Evolutionary conservation across 1,140 invertebrate genomes (phyloP).

Genomic region (Macrotrachela quadricornifera): DNA sequence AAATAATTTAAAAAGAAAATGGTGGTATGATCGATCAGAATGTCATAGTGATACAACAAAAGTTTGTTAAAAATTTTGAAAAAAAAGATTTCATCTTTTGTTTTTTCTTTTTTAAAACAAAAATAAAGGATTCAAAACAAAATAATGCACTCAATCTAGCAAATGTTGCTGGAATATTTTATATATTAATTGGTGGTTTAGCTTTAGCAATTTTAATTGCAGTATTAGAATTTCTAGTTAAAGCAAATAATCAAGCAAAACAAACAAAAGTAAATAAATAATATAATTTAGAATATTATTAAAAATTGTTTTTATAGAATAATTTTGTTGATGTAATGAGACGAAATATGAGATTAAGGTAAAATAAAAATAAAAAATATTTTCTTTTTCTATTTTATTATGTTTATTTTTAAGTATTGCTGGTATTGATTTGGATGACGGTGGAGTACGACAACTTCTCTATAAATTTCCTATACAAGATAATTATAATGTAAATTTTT

Average conservation of each 20-base stretch:
- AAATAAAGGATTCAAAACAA: conserved; percentile 1
- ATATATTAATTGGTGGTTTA: conserved; percentile 82
- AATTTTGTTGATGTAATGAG: no score
- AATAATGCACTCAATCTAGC: conserved; percentile 68
- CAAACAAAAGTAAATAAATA: neutral
- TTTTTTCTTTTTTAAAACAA: neutral
- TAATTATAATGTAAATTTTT: no score
- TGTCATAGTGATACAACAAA: conserved; percentile 29
- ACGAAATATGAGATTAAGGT: no score
- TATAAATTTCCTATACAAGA: no score
- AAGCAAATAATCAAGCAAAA: conserved; percentile 6
- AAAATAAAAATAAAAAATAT: no score
- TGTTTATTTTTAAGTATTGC: no score
- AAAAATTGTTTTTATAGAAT: no score
- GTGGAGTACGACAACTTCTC: no score
- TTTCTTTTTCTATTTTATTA: no score
- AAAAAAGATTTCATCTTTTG: neutral
- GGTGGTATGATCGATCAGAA: conserved; percentile 84
- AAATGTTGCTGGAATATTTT: conserved; percentile 94
- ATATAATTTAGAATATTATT: no score
- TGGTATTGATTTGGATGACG: no score
- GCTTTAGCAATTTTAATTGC: conserved; percentile 70
- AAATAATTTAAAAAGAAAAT: conserved; percentile 75
- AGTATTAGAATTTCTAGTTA: conserved; percentile 55
- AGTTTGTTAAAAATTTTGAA: neutral